Percentiles rank a stretch among this genome's conserved stretches.
phyloP scores from a whole-genome alignment of 30 jellyfish, hydroid and myxozoan species.

The Pseudorhiza aurosa region DNA sequence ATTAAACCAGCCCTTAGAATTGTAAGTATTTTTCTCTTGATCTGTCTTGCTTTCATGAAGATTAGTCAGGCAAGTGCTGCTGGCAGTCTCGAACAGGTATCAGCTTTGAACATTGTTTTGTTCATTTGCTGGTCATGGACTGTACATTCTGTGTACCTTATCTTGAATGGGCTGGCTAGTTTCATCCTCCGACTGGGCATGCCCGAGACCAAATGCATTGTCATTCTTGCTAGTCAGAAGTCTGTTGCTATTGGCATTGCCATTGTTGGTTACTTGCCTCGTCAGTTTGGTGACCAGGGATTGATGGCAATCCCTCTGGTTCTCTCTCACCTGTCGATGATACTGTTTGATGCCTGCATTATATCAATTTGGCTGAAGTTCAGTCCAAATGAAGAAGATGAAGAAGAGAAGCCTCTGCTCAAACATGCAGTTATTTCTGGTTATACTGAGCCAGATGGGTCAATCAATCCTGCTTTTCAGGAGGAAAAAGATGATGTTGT shows the following conservation, averaged over 20 bases:
- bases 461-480: not conserved
- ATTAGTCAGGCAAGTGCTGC: slow-evolving; percentile 85
- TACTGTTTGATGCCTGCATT: slow-evolving; percentile 74
- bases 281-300: slow-evolving; percentile 81
- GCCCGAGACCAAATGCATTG: slow-evolving; percentile 68
- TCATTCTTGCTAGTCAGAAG: slow-evolving; percentile 89
- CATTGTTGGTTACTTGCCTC: slow-evolving; percentile 72
- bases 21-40: slow-evolving; percentile 65
- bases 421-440: slow-evolving; percentile 38
- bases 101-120: slow-evolving; percentile 41
- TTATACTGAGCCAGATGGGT: slow-evolving; percentile 56
- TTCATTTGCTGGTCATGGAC: slow-evolving; percentile 76
- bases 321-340: slow-evolving; percentile 76
- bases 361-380: slow-evolving; percentile 76
- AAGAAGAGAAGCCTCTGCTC: slow-evolving; percentile 59
- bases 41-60: slow-evolving; percentile 76
- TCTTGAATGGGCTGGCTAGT: slow-evolving; percentile 66
- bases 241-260: slow-evolving; percentile 84
- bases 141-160: slow-evolving; percentile 69
- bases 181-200: slow-evolving; percentile 50
- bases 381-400: slow-evolving; percentile 55
- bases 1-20: slow-evolving; percentile 65
- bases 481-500: not conserved
- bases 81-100: slow-evolving; percentile 72
- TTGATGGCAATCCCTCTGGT: slow-evolving; percentile 81